phyloP scores from a whole-genome alignment of 2,797 vertebrate species.

The Phoeniculus purpureus region DNA sequence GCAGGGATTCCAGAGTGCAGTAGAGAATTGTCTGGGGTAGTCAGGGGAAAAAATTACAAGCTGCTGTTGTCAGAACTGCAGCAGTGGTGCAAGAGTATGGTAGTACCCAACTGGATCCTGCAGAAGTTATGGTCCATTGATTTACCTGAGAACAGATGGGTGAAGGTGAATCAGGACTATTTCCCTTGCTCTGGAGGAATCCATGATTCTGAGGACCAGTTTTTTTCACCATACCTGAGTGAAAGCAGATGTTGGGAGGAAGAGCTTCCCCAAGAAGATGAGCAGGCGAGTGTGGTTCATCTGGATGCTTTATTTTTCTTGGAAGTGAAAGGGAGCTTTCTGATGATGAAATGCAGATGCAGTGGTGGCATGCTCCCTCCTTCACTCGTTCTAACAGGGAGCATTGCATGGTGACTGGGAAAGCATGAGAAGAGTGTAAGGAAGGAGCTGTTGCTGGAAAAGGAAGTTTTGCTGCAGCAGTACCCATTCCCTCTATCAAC shows the following conservation, averaged over 20 bases:
- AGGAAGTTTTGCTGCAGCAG: background rate
- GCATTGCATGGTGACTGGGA: background rate
- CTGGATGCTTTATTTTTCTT: background rate
- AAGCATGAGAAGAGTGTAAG: background rate
- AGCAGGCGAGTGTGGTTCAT: background rate
- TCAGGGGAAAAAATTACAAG: background rate
- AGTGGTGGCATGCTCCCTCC: background rate
- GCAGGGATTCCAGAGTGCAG: background rate
- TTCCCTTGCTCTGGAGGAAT: background rate
- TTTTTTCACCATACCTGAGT: background rate
- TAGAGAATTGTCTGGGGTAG: background rate
- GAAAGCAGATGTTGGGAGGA: background rate
- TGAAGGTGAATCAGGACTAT: background rate
- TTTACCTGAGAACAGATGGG: background rate
- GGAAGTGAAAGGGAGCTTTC: background rate
- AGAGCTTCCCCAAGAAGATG: background rate
- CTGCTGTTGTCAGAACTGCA: background rate
- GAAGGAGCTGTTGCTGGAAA: background rate
- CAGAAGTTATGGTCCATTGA: background rate
- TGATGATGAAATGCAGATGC: background rate
- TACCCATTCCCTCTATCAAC: background rate
- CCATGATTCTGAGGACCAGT: background rate
- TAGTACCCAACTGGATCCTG: background rate
- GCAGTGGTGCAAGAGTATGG: background rate
- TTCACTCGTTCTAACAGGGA: background rate